Percentiles rank a stretch among this genome's conserved stretches.
phyloP scores from a whole-genome alignment of 2,797 vertebrate genomes.

The Gallinago nigripennis region DNA sequence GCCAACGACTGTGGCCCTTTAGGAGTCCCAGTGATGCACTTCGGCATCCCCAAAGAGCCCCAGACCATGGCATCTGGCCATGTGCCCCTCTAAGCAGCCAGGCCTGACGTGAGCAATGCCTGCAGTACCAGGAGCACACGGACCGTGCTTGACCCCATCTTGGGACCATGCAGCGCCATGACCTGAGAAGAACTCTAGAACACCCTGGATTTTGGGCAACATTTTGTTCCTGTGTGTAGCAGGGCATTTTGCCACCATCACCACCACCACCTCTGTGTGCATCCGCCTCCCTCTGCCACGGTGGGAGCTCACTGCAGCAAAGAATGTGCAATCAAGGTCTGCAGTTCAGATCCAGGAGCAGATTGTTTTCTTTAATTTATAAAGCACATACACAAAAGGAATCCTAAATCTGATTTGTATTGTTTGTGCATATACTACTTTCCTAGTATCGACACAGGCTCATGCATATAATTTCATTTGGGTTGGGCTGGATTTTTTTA shows the following conservation, averaged over 20 bases:
- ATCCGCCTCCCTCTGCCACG: not conserved
- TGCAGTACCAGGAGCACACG: rapidly evolving
- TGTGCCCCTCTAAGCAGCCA: not conserved
- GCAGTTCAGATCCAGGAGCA: not conserved
- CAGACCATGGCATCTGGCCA: not conserved
- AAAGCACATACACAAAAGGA: not conserved
- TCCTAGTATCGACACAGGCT: not conserved
- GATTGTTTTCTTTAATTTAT: constrained; percentile 35
- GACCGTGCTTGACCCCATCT: not conserved
- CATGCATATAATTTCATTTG: constrained; percentile 6
- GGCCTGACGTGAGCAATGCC: rapidly evolving
- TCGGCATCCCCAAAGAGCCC: not conserved
- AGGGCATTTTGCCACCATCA: not conserved
- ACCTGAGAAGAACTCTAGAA: not conserved
- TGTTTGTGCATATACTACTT: not conserved
- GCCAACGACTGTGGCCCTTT: not conserved
- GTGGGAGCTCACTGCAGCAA: not conserved
- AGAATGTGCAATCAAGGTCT: not conserved
- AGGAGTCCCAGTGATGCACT: constrained; percentile 22
- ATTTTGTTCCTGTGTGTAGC: not conserved
- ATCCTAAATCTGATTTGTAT: not conserved
- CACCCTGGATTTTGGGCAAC: not conserved
- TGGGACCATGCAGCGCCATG: not conserved
- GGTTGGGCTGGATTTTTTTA: not conserved
- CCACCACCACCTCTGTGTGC: too few species aligned